Evolutionary conservation across 2,113 vertebrate genomes (phyloP).

Genomic region (Tamias sibiricus): DNA sequence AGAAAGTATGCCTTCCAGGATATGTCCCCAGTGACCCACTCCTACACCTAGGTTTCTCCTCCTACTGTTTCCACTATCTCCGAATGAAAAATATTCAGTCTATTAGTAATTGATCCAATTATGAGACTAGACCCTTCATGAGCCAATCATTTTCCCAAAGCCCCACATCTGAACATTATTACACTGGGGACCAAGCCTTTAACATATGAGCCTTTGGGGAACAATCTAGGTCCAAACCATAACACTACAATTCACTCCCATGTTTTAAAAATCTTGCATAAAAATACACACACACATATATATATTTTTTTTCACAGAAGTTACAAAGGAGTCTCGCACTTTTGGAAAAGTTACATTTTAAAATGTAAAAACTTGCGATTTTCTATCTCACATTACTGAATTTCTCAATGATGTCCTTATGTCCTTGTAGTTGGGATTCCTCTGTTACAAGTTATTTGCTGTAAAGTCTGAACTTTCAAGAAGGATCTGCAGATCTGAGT

Average conservation of each 20-base stretch:
- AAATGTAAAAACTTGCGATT: neutral
- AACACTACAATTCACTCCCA: neutral
- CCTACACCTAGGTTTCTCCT: neutral
- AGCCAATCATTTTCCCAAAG: neutral
- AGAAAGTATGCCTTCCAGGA: neutral
- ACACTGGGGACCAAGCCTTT: neutral
- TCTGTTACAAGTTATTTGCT: neutral
- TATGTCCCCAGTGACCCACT: neutral
- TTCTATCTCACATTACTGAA: neutral
- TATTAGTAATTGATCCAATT: neutral
- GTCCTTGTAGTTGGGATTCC: neutral
- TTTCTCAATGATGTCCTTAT: neutral
- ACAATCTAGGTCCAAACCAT: neutral
- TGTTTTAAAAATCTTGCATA: neutral
- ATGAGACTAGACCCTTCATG: neutral
- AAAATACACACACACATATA: neutral
- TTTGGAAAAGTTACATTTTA: neutral
- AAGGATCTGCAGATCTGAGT: neutral
- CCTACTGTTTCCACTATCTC: neutral
- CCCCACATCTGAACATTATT: neutral
- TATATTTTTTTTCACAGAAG: neutral
- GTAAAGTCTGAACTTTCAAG: neutral
- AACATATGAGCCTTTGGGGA: neutral
- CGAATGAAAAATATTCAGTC: neutral
- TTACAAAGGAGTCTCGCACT: neutral